Evolutionary conservation across 1,140 invertebrate genomes (phyloP).

Genomic region (Anastatus disparis): DNA sequence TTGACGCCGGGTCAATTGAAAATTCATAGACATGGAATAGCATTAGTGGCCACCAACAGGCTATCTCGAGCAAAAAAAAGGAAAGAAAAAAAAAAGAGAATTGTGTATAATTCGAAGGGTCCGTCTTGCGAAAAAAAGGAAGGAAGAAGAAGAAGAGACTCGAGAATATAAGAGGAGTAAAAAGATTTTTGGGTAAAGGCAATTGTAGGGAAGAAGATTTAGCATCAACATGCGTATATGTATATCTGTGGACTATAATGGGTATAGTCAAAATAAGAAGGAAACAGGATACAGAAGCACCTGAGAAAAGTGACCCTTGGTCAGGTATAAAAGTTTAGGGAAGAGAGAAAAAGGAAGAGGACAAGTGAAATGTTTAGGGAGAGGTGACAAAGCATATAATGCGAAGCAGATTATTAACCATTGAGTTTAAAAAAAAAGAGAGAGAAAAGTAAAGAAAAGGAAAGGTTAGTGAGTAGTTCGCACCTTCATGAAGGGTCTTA

Average conservation of each 20-base stretch:
- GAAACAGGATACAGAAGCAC: conserved; percentile 20
- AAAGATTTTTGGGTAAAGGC: conserved; percentile 17
- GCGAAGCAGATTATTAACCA: conserved; percentile 60
- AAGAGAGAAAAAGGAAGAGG: conserved; percentile 58
- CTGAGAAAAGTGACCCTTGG: conserved; percentile 61
- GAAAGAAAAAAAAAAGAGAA: conserved; percentile 13
- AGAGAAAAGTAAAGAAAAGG: no score
- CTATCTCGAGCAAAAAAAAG: not conserved
- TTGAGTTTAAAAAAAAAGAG: no score
- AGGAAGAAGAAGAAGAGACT: conserved; percentile 7
- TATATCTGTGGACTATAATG: no score
- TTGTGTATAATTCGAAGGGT: not conserved
- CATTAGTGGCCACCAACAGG: no score
- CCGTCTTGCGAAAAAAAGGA: not conserved
- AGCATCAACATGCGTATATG: not conserved
- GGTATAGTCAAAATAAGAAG: no score
- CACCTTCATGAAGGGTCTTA: conserved; percentile 62
- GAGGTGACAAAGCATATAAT: conserved; percentile 65
- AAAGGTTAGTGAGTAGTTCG: conserved; percentile 56
- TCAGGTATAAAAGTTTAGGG: conserved; percentile 59
- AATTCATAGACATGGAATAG: conserved; percentile 40
- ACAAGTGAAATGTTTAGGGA: no score
- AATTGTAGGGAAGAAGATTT: not conserved
- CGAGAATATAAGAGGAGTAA: no score
- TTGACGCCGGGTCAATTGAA: conserved; percentile 40